These are phyloP conservation scores for Dysmachus trigonus DNA, from an alignment of 2,888 invertebrate species.

Conservation along the genomic window DNA sequence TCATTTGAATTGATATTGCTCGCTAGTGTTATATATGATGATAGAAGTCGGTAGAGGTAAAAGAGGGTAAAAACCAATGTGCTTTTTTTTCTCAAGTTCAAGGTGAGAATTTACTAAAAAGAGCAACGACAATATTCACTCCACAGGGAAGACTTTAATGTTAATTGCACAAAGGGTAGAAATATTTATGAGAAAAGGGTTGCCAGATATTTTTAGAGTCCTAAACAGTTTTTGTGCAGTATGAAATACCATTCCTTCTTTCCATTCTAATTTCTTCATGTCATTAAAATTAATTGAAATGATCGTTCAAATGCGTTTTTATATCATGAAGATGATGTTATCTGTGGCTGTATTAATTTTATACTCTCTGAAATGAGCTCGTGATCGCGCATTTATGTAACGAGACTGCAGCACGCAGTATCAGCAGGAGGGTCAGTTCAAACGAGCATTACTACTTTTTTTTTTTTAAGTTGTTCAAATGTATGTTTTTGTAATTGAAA, in stretches of 20 bases:
- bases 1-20: background rate
- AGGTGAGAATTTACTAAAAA: background rate
- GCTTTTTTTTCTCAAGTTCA: slow-evolving; percentile 9
- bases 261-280: background rate
- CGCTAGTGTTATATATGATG: background rate
- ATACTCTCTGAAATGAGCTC: background rate
- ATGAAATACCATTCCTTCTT: background rate
- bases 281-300: background rate
- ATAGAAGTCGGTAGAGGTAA: background rate
- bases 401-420: background rate
- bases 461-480: background rate
- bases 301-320: background rate
- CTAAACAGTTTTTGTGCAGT: background rate
- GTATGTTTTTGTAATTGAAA: background rate
- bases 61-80: background rate
- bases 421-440: background rate
- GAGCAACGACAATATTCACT: background rate
- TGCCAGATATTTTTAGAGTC: background rate
- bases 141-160: background rate
- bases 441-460: background rate
- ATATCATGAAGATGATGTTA: background rate
- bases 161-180: background rate
- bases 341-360: background rate
- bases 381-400: background rate
- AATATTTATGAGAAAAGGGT: background rate